A percentile compares a stretch with the other conserved stretches of the same genome.
Evolutionary conservation across 37 sponge, comb jelly and placozoan species (phyloP).

Genomic region (Tethya wilhelma): DNA sequence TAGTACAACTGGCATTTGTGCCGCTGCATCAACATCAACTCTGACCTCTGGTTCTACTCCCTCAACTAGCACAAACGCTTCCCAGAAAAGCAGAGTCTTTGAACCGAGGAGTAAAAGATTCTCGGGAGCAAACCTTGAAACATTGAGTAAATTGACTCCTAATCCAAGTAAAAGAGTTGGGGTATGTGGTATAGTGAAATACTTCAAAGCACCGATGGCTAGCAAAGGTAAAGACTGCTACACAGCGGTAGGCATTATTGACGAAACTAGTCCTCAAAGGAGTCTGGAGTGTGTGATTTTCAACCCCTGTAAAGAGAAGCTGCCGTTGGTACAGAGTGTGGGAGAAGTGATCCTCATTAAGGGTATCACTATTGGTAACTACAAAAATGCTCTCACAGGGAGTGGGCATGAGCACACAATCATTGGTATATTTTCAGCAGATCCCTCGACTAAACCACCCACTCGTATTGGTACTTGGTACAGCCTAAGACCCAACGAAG

Average conservation of each 20-base stretch:
- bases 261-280: not conserved
- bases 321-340: not conserved
- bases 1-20: too few relatives aligned
- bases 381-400: constrained; percentile 13
- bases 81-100: too few relatives aligned
- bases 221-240: constrained; percentile 35
- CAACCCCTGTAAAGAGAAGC: constrained; percentile 1
- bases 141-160: too few relatives aligned
- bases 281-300: constrained; percentile 12
- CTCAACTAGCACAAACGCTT: too few relatives aligned
- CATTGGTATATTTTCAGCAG: constrained; percentile 7
- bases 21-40: too few relatives aligned
- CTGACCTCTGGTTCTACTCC: too few relatives aligned
- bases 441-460: not conserved
- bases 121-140: too few relatives aligned
- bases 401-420: not conserved
- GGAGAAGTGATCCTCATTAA: constrained; percentile 26
- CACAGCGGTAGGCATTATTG: constrained; percentile 10
- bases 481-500: not conserved
- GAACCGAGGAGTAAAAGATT: too few relatives aligned
- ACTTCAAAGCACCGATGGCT: constrained; percentile 22
- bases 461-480: constrained; percentile 15
- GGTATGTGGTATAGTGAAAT: constrained; percentile 27
- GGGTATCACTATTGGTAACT: constrained; percentile 12
- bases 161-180: too few relatives aligned